Evolutionary conservation across 1,140 invertebrate genomes (phyloP).

Genomic region (Drosophila nigromelanica): DNA sequence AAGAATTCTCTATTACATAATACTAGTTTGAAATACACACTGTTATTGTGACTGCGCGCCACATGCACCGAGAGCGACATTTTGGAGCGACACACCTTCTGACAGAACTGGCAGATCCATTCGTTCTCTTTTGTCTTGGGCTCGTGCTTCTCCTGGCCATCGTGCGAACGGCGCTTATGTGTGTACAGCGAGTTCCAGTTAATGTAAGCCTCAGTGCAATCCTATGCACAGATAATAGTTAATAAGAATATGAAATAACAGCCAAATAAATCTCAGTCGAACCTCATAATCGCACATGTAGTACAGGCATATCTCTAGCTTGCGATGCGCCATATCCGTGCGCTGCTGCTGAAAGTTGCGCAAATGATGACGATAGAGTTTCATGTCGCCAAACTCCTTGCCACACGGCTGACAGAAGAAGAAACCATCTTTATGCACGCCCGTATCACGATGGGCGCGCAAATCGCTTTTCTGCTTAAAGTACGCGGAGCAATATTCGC

Average conservation of each 20-base stretch:
- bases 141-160: slow-evolving; percentile 15
- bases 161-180: slow-evolving; percentile 67
- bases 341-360: slow-evolving; percentile 61
- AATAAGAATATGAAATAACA: background rate
- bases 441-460: slow-evolving; percentile 57
- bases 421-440: slow-evolving; percentile 54
- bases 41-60: slow-evolving; percentile 77
- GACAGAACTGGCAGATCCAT: slow-evolving; percentile 75
- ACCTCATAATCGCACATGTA: slow-evolving; percentile 73
- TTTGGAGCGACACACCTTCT: slow-evolving; percentile 67
- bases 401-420: slow-evolving; percentile 62
- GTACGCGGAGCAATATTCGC: slow-evolving; percentile 68
- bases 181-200: slow-evolving; percentile 74
- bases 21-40: slow-evolving; percentile 22
- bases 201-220: slow-evolving; percentile 58
- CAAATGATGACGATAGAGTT: slow-evolving; percentile 66
- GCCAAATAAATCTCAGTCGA: background rate
- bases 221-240: slow-evolving; percentile 22
- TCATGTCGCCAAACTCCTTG: slow-evolving; percentile 60
- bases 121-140: slow-evolving; percentile 20
- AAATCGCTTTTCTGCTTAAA: slow-evolving; percentile 57
- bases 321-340: slow-evolving; percentile 46
- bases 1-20: no score
- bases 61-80: slow-evolving; percentile 81
- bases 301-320: slow-evolving; percentile 53